A percentile compares a stretch with the other conserved stretches of the same genome.
These are phyloP conservation scores for Esperia sulphurella DNA, from an alignment of 2,888 invertebrate species.

Conservation along the genomic window DNA sequence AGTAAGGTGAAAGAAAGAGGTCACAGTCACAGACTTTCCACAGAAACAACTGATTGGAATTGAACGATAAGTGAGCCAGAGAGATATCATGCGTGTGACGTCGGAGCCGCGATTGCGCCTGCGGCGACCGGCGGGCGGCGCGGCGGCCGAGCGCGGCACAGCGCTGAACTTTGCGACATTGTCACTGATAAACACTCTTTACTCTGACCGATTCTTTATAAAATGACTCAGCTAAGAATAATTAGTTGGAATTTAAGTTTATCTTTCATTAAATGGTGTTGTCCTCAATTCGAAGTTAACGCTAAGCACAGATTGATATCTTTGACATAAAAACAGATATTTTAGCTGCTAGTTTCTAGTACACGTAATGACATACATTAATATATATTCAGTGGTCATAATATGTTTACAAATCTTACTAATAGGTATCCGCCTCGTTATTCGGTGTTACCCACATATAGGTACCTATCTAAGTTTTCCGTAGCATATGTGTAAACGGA, in stretches of 20 bases:
- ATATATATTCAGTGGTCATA: too few species aligned
- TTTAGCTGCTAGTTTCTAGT: too few species aligned
- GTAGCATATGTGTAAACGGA: too few species aligned
- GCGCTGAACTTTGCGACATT: conserved; percentile 63
- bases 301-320: too few species aligned
- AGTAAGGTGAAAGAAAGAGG: background rate
- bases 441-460: too few species aligned
- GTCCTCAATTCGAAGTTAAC: too few species aligned
- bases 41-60: conserved; percentile 32
- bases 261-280: too few species aligned
- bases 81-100: conserved; percentile 59
- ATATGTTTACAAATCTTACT: too few species aligned
- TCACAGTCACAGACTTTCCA: conserved; percentile 29
- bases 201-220: conserved; percentile 47
- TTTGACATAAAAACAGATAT: too few species aligned
- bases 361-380: too few species aligned
- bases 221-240: conserved; percentile 7
- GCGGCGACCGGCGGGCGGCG: conserved; percentile 24
- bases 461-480: too few species aligned
- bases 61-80: conserved; percentile 39
- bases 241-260: background rate
- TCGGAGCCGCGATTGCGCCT: conserved; percentile 49
- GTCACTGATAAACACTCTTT: conserved; percentile 52
- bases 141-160: conserved; percentile 31
- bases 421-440: too few species aligned